Evolutionary conservation across 2,797 vertebrate species (phyloP).

Genomic region (Bovichtus diacanthus): DNA sequence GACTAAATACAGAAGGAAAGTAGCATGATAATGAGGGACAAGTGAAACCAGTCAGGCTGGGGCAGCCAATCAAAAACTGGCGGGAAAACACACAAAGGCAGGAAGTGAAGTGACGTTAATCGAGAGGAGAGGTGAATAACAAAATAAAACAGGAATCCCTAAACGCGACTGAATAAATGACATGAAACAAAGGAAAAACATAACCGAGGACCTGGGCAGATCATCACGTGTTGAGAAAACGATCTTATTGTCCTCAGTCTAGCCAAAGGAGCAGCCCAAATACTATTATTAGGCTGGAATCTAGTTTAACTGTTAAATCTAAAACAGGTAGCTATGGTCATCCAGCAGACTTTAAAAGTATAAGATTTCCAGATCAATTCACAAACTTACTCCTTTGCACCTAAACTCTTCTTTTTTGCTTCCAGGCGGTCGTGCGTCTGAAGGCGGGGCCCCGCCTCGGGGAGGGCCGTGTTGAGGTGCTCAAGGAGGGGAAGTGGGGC

Average conservation of each 20-base stretch:
- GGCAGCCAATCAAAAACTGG: no score
- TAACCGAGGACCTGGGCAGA: no score
- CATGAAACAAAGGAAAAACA: no score
- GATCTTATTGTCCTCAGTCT: neutral
- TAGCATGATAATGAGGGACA: no score
- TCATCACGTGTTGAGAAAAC: neutral
- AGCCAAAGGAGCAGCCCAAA: neutral
- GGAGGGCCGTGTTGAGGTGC: constrained; percentile 95
- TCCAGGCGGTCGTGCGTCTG: constrained; percentile 87
- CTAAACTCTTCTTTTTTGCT: neutral
- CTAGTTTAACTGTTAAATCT: neutral
- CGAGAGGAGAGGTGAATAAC: no score
- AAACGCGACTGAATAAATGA: no score
- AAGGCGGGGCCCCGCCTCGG: constrained; percentile 90
- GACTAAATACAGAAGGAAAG: no score
- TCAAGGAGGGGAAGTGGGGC: constrained; percentile 93
- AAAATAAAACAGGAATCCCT: no score
- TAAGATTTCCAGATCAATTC: neutral
- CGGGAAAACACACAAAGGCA: no score
- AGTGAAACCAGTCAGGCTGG: no score
- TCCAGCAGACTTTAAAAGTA: neutral
- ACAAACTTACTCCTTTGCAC: neutral
- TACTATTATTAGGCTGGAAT: neutral
- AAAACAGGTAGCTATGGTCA: neutral
- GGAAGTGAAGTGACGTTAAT: no score